Base-by-base conservation (phyloP, 2,797 vertebrate species). In the Acrossocheilus wenchowensis region DNA sequence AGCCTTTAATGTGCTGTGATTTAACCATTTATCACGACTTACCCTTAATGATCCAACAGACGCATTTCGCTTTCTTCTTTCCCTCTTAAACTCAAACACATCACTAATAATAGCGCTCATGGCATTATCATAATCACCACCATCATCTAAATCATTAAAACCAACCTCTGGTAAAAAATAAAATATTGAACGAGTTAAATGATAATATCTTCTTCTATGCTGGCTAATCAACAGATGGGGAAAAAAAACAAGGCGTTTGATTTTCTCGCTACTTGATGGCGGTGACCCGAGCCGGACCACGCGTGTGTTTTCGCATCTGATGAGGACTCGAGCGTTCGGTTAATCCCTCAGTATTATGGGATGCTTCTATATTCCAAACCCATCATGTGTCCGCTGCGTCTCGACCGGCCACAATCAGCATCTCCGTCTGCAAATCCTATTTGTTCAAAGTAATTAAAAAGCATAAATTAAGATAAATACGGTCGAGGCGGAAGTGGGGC, bases 391-490 rank as follows among this genome's bases (percentile, higher is more conserved):
- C 83, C 73, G 60, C 54, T 45, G 30, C 50, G 21, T 73, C n/a
- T 54, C 68, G 2, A 57, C 71, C 50, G 43, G 30, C 81, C 48
- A 78, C 75, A 62, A 78, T 87, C 83, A 87, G 88, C 88, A 86
- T 81, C 84, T 86, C 78, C 10, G 78, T 75, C 69, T 45, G 78
- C 83, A 82, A 91, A 89, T 85, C 87, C 87, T 86, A 87, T 90
- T 89, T 88, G 88, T 90, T 90, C 86, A 84, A 71, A 88, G 87
- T 88, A 89, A 89, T 90, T 90, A 91, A 89, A 91, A 89, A 87
- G 90, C 87, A 87, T 88, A 89, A 89, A 91, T 89, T 89, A 89
- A 89, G 89, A 91, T 89, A 86, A 91, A 87, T 72, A 66, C 52
- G 83, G 75, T 43, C 30, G 69, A 89, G 72, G 83, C 78, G 57